A percentile compares a stretch with the other conserved stretches of the same genome.
Evolutionary conservation across 2,888 invertebrate species (phyloP).

Genomic region (Aphodius sticticus): DNA sequence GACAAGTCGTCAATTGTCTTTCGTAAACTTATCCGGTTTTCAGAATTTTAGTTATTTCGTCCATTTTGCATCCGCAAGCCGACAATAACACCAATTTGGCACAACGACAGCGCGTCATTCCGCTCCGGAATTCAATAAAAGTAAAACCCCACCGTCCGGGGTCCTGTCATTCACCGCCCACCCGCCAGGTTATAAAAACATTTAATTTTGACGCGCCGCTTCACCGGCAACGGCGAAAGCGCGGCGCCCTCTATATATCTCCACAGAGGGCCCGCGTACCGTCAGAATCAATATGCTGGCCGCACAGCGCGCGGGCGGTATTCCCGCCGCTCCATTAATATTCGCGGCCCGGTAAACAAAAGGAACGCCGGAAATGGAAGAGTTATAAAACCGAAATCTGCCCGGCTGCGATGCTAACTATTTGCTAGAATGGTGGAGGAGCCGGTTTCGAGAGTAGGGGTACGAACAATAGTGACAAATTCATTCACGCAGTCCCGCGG

Average conservation of each 20-base stretch:
- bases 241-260: neutral
- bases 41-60: too few species aligned
- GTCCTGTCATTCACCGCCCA: neutral
- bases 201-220: slow-evolving; percentile 15
- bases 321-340: slow-evolving; percentile 19
- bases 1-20: too few species aligned
- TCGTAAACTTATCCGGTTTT: too few species aligned
- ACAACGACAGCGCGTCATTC: neutral
- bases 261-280: slow-evolving; percentile 15
- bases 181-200: slow-evolving; percentile 13
- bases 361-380: slow-evolving; percentile 10
- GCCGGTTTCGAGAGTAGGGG: too few species aligned
- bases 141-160: neutral
- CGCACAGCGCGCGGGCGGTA: neutral
- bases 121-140: neutral
- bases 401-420: slow-evolving; percentile 6
- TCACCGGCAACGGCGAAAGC: neutral
- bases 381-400: slow-evolving; percentile 26
- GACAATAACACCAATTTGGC: too few species aligned
- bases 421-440: neutral
- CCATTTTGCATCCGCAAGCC: too few species aligned
- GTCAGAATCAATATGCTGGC: slow-evolving; percentile 20
- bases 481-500: too few species aligned
- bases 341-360: slow-evolving; percentile 22
- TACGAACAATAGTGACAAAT: too few species aligned